Evolutionary conservation across 2,888 invertebrate genomes (phyloP).

Genomic region (Sinohyriopsis cumingii): DNA sequence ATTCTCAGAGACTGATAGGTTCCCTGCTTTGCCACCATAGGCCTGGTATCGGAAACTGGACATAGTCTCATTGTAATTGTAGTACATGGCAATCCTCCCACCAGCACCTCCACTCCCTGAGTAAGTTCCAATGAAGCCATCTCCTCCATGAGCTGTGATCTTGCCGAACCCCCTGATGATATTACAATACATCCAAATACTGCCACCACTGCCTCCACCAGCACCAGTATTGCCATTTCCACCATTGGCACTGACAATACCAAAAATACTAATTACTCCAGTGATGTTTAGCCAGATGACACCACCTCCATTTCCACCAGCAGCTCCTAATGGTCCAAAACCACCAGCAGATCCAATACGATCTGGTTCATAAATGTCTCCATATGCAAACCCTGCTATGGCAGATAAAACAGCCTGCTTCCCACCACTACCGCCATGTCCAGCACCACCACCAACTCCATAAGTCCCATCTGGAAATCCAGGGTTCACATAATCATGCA

Average conservation of each 20-base stretch:
- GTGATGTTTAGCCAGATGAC: constrained; percentile 60
- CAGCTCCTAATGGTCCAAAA: constrained; percentile 18
- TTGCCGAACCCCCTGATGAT: constrained; percentile 54
- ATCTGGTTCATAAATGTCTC: constrained; percentile 55
- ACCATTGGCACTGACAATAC: constrained; percentile 53
- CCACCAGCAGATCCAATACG: constrained; percentile 56
- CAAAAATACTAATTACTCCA: constrained; percentile 52
- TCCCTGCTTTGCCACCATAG: constrained; percentile 43
- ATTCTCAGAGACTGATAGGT: constrained; percentile 31
- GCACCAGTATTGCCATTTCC: constrained; percentile 30
- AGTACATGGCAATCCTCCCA: constrained; percentile 57
- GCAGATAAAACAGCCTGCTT: constrained; percentile 21
- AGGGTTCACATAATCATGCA: constrained; percentile 52
- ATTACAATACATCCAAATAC: constrained; percentile 55
- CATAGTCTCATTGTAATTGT: constrained; percentile 54
- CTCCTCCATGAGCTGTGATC: constrained; percentile 54
- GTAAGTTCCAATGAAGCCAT: constrained; percentile 21
- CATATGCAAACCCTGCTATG: constrained; percentile 51
- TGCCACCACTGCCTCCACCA: constrained; percentile 59
- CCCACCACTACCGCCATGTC: constrained; percentile 58
- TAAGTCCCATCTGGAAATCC: constrained; percentile 33
- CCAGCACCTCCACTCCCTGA: constrained; percentile 58
- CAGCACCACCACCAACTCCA: constrained; percentile 42
- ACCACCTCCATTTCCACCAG: constrained; percentile 55
- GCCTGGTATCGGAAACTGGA: constrained; percentile 49